Conservation (phyloP, 2,888 invertebrate genomes). For the Epistrophella euchroma region DNA sequence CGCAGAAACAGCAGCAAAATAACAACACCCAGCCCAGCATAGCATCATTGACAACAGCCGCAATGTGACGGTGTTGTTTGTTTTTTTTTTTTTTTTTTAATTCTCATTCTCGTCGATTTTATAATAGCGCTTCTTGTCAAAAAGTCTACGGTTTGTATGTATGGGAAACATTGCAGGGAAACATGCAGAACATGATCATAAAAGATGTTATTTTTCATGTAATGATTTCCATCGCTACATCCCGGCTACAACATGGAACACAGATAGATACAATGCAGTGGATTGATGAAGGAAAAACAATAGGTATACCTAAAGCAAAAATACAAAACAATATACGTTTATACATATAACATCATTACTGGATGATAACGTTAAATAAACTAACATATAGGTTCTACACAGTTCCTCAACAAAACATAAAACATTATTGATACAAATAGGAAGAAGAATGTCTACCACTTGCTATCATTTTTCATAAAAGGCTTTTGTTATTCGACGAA, state of each 20-base stretch:
- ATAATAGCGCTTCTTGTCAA: constrained; percentile 41
- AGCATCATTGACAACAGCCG: constrained; percentile 27
- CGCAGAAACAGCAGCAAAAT: neutral
- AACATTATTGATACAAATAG: neutral
- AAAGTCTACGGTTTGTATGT: constrained; percentile 18
- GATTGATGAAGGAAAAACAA: neutral
- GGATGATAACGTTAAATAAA: neutral
- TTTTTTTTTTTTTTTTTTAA: neutral
- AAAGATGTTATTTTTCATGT: constrained; percentile 75
- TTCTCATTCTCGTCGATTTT: constrained; percentile 2
- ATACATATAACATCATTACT: neutral
- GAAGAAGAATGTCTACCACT: neutral
- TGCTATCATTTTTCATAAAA: neutral
- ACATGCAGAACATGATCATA: constrained; percentile 70
- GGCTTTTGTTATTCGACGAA: neutral
- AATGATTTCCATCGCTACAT: constrained; percentile 72
- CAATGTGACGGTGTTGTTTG: constrained; percentile 27
- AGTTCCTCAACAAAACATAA: neutral
- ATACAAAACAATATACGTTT: neutral
- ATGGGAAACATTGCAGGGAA: constrained; percentile 53
- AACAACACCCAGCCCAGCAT: neutral
- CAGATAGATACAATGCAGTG: constrained; percentile 12
- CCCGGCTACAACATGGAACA: constrained; percentile 33
- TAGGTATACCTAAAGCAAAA: neutral
- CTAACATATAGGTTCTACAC: neutral